Conservation (phyloP, 2,888 invertebrate species). For the Slavum lentiscoides region DNA sequence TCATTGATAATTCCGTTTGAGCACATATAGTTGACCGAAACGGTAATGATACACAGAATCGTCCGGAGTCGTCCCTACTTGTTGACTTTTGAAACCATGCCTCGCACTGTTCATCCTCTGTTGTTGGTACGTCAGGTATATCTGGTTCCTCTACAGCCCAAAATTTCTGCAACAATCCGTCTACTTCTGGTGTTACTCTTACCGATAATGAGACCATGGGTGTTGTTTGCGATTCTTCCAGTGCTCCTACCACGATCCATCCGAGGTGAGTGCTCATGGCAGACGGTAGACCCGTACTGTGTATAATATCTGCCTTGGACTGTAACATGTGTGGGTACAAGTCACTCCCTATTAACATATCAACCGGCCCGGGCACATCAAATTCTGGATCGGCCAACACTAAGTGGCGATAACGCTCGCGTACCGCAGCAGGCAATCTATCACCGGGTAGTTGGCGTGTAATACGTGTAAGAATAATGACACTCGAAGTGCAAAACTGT, state of each 20-base stretch:
- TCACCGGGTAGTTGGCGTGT: no score
- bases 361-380: not conserved
- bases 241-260: constrained; percentile 4
- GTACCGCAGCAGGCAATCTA: no score
- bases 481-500: no score
- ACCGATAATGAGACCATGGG: not conserved
- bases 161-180: not conserved
- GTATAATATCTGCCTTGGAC: not conserved
- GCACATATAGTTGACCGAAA: not conserved
- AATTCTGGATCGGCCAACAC: constrained; percentile 3
- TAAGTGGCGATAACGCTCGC: not conserved
- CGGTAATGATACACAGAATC: not conserved
- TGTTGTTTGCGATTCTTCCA: not conserved
- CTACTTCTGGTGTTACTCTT: no score
- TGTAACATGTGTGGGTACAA: not conserved
- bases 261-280: not conserved
- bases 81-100: not conserved
- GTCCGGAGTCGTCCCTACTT: not conserved
- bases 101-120: not conserved
- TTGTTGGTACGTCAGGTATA: not conserved
- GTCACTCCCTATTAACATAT: constrained; percentile 10
- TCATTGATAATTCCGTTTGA: not conserved
- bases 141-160: constrained; percentile 1
- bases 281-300: not conserved
- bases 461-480: no score